These are phyloP conservation scores for Tetraodon nigroviridis DNA, from an alignment of 2,113 vertebrate genomes.

Conservation along the genomic window DNA sequence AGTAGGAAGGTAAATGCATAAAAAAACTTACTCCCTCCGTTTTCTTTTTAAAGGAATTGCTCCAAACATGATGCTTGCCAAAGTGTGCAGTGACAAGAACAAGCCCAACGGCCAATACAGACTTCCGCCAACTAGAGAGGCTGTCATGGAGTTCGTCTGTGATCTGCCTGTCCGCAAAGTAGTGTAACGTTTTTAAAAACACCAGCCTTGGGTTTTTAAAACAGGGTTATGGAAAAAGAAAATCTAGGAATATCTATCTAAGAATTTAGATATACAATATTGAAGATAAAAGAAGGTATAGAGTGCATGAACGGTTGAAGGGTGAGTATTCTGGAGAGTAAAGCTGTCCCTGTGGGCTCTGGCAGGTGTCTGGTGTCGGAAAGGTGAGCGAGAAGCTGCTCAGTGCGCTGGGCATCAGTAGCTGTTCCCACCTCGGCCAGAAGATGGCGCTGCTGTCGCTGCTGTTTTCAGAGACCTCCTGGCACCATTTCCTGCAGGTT, in stretches of 20 bases:
- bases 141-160: conserved; percentile 87
- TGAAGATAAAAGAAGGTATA: not conserved
- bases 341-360: conserved; percentile 24
- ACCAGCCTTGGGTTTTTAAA: not conserved
- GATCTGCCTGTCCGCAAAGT: conserved; percentile 95
- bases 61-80: conserved; percentile 92
- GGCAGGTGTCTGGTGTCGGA: conserved; percentile 90
- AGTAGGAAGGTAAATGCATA: not conserved
- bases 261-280: conserved; percentile 1
- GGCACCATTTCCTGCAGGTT: conserved; percentile 86
- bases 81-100: conserved; percentile 96
- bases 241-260: too few species aligned
- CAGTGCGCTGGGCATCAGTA: conserved; percentile 82
- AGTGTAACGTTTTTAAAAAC: conserved; percentile 25
- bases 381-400: conserved; percentile 99
- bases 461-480: conserved; percentile 88
- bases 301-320: not conserved
- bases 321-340: not conserved
- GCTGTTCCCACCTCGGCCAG: conserved; percentile 85
- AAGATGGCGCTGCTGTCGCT: conserved; percentile 87
- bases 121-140: conserved; percentile 76
- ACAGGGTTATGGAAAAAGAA: not conserved
- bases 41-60: conserved; percentile 92
- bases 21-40: not conserved
- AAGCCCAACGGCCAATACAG: conserved; percentile 93